Conservation (phyloP, 35 echinoderm and acorn worm species). For the Apostichopus japonicus region DNA sequence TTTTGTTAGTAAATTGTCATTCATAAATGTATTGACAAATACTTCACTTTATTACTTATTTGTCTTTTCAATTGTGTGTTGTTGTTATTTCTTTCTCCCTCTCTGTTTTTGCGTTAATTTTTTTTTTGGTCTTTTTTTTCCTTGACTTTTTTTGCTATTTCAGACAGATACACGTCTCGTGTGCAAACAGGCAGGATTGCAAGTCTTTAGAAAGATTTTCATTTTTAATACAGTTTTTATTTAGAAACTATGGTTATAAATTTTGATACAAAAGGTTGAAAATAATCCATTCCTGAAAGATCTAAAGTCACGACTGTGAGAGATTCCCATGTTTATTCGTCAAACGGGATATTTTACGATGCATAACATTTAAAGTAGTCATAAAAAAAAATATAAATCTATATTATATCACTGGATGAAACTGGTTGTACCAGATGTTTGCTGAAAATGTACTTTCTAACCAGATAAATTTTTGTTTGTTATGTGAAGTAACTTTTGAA, state of each 20-base stretch:
- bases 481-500: too few relatives aligned
- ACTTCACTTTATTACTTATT: not conserved
- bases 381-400: too few relatives aligned
- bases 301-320: constrained; percentile 13
- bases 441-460: too few relatives aligned
- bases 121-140: constrained; percentile 5
- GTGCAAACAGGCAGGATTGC: not conserved
- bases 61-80: not conserved
- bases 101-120: not conserved
- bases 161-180: constrained; percentile 1
- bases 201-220: constrained; percentile 14
- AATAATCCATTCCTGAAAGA: constrained; percentile 19
- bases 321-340: not conserved
- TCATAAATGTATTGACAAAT: too few relatives aligned
- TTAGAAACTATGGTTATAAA: constrained; percentile 21
- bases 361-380: too few relatives aligned
- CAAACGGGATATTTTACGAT: not conserved
- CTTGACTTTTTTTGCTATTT: not conserved
- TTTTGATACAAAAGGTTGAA: constrained; percentile 23
- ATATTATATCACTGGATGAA: too few relatives aligned
- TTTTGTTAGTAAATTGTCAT: too few relatives aligned
- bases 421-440: too few relatives aligned
- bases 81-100: too few relatives aligned
- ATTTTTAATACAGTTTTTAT: constrained; percentile 5
- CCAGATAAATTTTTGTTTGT: too few relatives aligned